Evolutionary conservation across 1,140 invertebrate species (phyloP).

Genomic region (Caenorhabditis briggsae): DNA sequence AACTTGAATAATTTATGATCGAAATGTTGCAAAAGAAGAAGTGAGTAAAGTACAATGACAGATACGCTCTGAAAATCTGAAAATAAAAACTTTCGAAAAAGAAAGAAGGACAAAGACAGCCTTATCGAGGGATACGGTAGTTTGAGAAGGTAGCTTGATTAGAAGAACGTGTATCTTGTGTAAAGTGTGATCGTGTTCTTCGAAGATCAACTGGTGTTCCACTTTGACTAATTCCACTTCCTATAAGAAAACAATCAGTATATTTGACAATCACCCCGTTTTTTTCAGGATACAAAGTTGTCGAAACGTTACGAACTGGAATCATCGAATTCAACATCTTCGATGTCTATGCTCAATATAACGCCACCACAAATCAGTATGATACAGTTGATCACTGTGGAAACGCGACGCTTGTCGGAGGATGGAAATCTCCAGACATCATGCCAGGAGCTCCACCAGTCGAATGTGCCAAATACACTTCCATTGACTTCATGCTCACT

Average conservation of each 20-base stretch:
- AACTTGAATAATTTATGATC: constrained; percentile 36
- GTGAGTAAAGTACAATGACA: too few species aligned
- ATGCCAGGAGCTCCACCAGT: not conserved
- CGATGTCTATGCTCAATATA: constrained; percentile 64
- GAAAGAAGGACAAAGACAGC: too few species aligned
- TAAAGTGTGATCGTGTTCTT: too few species aligned
- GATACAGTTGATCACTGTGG: constrained; percentile 52
- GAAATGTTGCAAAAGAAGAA: too few species aligned
- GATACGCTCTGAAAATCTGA: not conserved
- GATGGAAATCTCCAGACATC: constrained; percentile 50
- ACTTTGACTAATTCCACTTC: too few species aligned
- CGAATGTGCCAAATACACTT: constrained; percentile 63
- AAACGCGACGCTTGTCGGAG: constrained; percentile 10
- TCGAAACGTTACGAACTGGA: constrained; percentile 68
- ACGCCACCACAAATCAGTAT: constrained; percentile 37
- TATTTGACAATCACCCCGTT: too few species aligned
- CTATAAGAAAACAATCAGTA: too few species aligned
- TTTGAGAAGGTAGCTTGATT: too few species aligned
- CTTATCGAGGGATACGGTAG: too few species aligned
- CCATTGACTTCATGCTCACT: constrained; percentile 63
- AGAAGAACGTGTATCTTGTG: too few species aligned
- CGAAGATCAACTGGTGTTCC: too few species aligned
- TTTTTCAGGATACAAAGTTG: constrained; percentile 75
- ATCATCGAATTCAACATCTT: constrained; percentile 68
- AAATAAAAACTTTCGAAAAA: not conserved